Evolutionary conservation across 2,888 invertebrate species (phyloP).

Genomic region (Drosophila antonietae): DNA sequence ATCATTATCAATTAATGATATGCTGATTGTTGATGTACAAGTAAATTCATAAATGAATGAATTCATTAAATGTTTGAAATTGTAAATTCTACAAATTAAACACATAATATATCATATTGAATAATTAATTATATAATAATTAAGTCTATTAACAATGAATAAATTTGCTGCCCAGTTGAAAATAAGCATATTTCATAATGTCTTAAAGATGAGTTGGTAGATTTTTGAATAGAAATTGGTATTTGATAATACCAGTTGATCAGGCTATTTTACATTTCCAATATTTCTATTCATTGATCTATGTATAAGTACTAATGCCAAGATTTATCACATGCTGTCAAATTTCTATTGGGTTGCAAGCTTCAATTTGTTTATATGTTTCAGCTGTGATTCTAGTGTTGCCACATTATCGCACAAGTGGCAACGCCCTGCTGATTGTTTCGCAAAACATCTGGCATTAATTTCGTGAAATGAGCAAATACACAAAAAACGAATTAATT

Average conservation of each 20-base stretch:
- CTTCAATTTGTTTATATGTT: constrained; percentile 36
- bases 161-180: neutral
- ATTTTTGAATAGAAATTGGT: neutral
- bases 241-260: neutral
- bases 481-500: constrained; percentile 38
- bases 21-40: too few relatives aligned
- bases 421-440: constrained; percentile 25
- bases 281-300: neutral
- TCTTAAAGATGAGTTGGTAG: neutral
- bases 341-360: constrained; percentile 37
- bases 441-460: constrained; percentile 52
- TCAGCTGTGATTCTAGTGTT: constrained; percentile 49
- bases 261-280: too few relatives aligned
- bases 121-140: neutral
- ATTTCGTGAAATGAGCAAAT: constrained; percentile 58
- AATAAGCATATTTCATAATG: neutral
- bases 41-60: too few relatives aligned
- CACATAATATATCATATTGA: neutral
- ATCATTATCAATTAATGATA: too few relatives aligned
- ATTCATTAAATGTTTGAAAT: too few relatives aligned
- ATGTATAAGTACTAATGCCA: neutral
- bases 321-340: constrained; percentile 2
- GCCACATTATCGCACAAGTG: constrained; percentile 33
- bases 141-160: neutral
- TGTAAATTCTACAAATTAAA: too few relatives aligned